A percentile compares a stretch with the other conserved stretches of the same genome.
phyloP scores from a whole-genome alignment of 2,888 invertebrate species.

The Acleris sparsana region DNA sequence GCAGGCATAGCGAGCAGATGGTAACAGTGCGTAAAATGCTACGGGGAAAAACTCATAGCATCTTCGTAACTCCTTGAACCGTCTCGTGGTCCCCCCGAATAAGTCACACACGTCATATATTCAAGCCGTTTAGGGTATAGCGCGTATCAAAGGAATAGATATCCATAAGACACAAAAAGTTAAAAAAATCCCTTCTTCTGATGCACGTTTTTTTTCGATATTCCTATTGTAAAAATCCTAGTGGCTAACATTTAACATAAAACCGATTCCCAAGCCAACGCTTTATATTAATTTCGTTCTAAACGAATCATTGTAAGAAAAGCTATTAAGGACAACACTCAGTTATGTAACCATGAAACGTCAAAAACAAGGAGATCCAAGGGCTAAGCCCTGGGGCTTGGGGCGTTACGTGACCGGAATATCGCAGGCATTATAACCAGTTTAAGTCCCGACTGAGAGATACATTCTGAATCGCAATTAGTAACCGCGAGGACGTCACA shows the following conservation, averaged over 20 bases:
- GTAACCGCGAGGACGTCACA: constrained; percentile 57
- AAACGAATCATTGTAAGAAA: constrained; percentile 19
- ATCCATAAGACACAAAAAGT: too few species aligned
- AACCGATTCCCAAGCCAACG: background rate
- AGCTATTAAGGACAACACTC: constrained; percentile 35
- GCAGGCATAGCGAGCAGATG: too few species aligned
- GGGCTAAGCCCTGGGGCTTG: constrained; percentile 61
- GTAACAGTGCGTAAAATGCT: too few species aligned
- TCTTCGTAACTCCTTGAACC: too few species aligned
- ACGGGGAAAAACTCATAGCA: too few species aligned
- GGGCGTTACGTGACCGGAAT: constrained; percentile 67
- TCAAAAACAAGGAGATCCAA: constrained; percentile 72
- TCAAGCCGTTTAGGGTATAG: too few species aligned
- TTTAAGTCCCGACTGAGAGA: constrained; percentile 65
- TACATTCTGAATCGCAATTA: constrained; percentile 73
- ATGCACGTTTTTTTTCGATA: too few species aligned
- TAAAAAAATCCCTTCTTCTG: accelerated
- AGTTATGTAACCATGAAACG: constrained; percentile 61
- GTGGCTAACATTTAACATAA: background rate
- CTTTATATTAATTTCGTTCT: constrained; percentile 3
- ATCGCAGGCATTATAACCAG: constrained; percentile 64
- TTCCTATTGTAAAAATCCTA: too few species aligned
- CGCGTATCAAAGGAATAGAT: too few species aligned
- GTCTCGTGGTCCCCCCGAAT: too few species aligned
- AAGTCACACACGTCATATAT: too few species aligned